Evolutionary conservation across 1,140 invertebrate species (phyloP), one percentile per base, ranked within the genome.

Genomic region (Orius laevigatus): DNA sequence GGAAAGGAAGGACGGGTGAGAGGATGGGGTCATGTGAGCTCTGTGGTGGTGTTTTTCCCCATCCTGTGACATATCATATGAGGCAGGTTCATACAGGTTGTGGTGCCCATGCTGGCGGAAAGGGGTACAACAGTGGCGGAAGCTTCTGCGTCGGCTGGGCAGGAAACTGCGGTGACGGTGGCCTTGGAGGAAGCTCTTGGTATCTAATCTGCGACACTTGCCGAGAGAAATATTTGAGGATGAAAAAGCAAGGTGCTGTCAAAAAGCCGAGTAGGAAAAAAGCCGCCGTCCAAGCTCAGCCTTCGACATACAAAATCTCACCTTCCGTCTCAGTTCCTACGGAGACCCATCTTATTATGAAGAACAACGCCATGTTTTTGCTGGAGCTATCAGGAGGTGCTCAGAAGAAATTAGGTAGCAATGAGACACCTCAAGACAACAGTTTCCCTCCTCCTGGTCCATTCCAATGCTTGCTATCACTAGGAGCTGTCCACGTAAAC

Each of bases 331-430:
- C 34, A 47, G 46, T 47, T 3, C 32, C 31, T 5, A 50, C 69
- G 34, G 78, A 87, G 39, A 74, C 79, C 5, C 86, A 92, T 59
- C 60, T 79, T 11, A 72, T 82, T 0, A 84, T 97, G 70, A 85
- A 84, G 53, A 87, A 90, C 59, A 98, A 98, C 64, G 89, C 93
- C 0, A 76, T 92, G 66, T 98, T 97, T 62, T 64, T 97, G 9
- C 65, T 98, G 45, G 90, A 95, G 59, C 62, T 98, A 40, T 81
- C 82, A 1, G 81, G 82, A 55, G 74, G 83, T 50, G 12, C 44
- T 43, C 72, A 8, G 69, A 72, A n/a, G 67, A 77, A 43, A 69
- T 73, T 25, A n/a, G n/a, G n/a, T 9, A 75, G 75, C 55, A 72
- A 75, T 60, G 64, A 72, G 51, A 70, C 68, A 43, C 70, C 70